Evolutionary conservation across 2,888 invertebrate genomes (phyloP), one percentile per base, ranked within the genome.

Genomic region (Agrotis ipsilon): DNA sequence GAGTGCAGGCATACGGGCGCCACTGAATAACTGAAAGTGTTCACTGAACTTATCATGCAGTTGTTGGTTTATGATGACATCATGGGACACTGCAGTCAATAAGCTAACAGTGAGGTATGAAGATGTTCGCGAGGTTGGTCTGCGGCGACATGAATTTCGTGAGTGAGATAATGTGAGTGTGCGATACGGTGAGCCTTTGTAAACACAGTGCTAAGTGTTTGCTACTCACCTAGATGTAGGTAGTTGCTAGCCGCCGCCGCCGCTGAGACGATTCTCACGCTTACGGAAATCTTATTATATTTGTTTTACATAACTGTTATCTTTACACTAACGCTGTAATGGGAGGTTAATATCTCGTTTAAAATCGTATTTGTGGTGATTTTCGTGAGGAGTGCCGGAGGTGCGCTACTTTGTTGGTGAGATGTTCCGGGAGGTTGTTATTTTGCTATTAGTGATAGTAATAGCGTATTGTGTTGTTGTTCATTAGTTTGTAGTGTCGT

Each of bases 401-500:
- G 24, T 27, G n/a, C 39, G 32, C 39, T 48, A 43, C 55, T 6
- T 5, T 19, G 51, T 60, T 11, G 21, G 24, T 43, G 9, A 54
- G 49, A 52, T 60, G 59, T 43, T 54, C 39, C 45, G 27, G 54
- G 45, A 65, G 24, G 49, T 60, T 61, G 65, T 69, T 64, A 68
- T 54, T 66, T 54, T 63, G 51, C 59, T 72, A 59, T 63, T 64
- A 78, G 66, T 49, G 46, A 13, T 49, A 62, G 52, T 81, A 65
- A 79, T 78, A 58, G 78, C 63, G 79, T 68, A 79, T 82, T 79
- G 79, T 79, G 71, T 65, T 45, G n/a, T 32, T 49, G 43, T 55
- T 61, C 77, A 67, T 63, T 67, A 60, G 55, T 60, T 58, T 60
- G 62, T 57, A 60, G 59, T 24, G 68, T 58, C 32, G 24, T 52